Evolutionary conservation across 64 coral and sea anemone species (phyloP).

Genomic region (Pocillopora damicornis): DNA sequence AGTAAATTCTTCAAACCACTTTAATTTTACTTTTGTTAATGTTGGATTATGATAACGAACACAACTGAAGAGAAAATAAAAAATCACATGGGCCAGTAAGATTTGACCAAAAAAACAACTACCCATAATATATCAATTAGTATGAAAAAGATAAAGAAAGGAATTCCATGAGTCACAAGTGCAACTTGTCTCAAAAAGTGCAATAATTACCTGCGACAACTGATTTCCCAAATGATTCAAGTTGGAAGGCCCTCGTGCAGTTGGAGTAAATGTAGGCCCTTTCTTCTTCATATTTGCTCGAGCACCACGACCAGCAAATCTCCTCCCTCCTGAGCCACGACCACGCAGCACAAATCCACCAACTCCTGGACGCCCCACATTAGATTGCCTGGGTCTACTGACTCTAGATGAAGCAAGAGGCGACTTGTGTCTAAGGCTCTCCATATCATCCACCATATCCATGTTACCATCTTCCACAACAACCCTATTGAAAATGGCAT

Average conservation of each 20-base stretch:
- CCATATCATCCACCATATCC: neutral
- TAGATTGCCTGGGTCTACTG: slow-evolving; percentile 39
- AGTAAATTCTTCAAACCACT: no score
- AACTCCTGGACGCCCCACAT: slow-evolving; percentile 58
- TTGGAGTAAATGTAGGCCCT: slow-evolving; percentile 1
- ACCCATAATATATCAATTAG: no score
- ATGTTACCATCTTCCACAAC: neutral
- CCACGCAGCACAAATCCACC: slow-evolving; percentile 83
- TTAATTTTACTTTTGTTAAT: no score
- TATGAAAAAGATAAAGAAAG: no score
- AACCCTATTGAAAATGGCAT: slow-evolving; percentile 16
- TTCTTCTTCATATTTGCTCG: slow-evolving; percentile 46
- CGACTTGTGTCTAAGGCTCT: slow-evolving; percentile 1
- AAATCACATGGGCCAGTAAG: no score
- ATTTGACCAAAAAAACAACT: no score
- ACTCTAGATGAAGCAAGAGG: slow-evolving; percentile 1
- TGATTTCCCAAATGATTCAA: slow-evolving; percentile 10
- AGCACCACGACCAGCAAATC: slow-evolving; percentile 68
- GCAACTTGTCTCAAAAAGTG: neutral
- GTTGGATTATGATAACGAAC: no score
- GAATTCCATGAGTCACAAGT: no score
- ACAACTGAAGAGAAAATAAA: no score
- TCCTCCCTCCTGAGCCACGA: slow-evolving; percentile 72
- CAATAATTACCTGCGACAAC: neutral
- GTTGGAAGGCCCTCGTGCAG: neutral